phyloP scores from a whole-genome alignment of 2,888 invertebrate species.

The Nebria brevicollis region DNA sequence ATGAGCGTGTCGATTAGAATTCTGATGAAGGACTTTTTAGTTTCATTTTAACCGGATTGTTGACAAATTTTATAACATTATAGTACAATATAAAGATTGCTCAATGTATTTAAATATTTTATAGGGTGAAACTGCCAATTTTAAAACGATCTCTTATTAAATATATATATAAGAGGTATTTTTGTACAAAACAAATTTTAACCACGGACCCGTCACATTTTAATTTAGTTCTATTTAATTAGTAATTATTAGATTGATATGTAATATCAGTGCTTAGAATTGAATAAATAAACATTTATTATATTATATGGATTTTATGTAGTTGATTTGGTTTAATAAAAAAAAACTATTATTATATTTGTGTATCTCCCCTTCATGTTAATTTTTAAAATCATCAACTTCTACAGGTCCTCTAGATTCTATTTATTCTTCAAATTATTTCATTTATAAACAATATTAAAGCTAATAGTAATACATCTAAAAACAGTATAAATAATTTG shows the following conservation, averaged over 20 bases:
- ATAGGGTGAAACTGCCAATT: constrained; percentile 24
- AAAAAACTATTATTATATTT: not conserved
- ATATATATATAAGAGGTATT: not conserved
- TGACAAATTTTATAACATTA: constrained; percentile 21
- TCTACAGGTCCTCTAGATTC: too few species aligned
- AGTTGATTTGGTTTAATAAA: not conserved
- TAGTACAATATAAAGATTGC: constrained; percentile 35
- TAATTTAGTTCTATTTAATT: not conserved
- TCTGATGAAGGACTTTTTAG: constrained; percentile 9
- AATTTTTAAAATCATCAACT: too few species aligned
- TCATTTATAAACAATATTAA: too few species aligned
- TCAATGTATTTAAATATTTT: constrained; percentile 29
- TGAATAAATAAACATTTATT: not conserved
- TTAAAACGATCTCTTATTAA: constrained; percentile 17
- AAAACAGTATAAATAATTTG: too few species aligned
- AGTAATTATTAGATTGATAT: constrained; percentile 2
- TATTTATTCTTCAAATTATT: too few species aligned
- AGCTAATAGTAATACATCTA: too few species aligned
- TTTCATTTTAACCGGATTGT: constrained; percentile 28
- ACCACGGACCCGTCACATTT: constrained; percentile 3
- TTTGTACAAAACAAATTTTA: constrained; percentile 10
- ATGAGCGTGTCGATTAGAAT: constrained; percentile 53
- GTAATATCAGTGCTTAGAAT: constrained; percentile 14
- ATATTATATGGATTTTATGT: not conserved
- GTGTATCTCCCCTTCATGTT: too few species aligned